Evolutionary conservation across 2,888 invertebrate genomes (phyloP), one percentile per base, ranked within the genome.

Genomic region (Minunthozetes semirufus): DNA sequence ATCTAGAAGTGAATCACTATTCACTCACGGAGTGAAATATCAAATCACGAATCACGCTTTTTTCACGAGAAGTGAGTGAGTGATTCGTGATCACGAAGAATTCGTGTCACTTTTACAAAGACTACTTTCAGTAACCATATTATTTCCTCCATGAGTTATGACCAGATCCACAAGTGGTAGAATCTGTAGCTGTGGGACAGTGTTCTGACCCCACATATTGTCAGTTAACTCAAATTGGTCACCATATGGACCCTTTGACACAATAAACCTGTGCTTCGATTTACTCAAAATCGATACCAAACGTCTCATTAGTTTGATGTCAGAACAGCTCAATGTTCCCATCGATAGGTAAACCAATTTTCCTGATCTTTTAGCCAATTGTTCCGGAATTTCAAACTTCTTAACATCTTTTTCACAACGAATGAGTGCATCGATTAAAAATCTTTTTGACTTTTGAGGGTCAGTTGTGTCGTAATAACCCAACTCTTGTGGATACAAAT

Each of bases 141-240:
- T 42, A 13, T 42, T 42, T 4, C 42, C 42, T 1, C 42, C 42
- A 29, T 75, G 75, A n/a, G 59, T 72, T 6, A 75, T 75, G 13
- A 59, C 70, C 70, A 75, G 19, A 19, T 75, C 72, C 4, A 72
- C 71, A 9, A 33, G 8, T 13, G 53, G 53, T 19, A 75, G 42
- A n/a, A 75, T 38, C 25, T 56, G 6, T 22, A 25, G 1, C 1
- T 61, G 73, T 0, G 48, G 25, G 1, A 72, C 1, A 9, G 0
- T 56, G n/a, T 72, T 72, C 9, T 33, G 33, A 4, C 72, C 72
- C 73, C 73, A 73, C 61, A 61, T 73, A 19, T 61, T 73, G 61
- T 63, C 63, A 0, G 53, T 3, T 9, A 63, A n/a, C 13, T 63
- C 25, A 27, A n/a, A 22, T 0, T 53, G 0, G 0, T 63, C 46